Evolutionary conservation across 1,140 invertebrate species (phyloP).

Genomic region (Megalopta genalis): DNA sequence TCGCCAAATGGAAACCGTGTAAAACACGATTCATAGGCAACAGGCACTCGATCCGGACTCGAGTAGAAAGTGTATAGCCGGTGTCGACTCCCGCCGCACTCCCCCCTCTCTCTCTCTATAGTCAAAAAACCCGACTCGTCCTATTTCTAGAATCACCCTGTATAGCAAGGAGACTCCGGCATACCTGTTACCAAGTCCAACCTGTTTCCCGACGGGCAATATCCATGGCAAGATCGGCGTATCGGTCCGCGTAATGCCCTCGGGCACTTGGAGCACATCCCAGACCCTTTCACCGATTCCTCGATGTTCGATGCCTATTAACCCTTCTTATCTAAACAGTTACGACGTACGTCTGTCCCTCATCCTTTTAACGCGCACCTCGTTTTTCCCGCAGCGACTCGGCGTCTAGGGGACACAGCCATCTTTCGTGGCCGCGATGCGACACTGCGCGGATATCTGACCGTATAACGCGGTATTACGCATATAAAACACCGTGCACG

Average conservation of each 20-base stretch:
- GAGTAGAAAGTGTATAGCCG: no score
- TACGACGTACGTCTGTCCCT: neutral
- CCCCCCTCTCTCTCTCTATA: no score
- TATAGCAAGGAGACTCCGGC: neutral
- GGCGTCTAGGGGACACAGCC: no score
- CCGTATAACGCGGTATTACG: constrained; percentile 1
- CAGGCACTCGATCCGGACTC: no score
- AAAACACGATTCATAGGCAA: no score
- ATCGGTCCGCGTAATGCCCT: neutral
- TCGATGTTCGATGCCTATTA: neutral
- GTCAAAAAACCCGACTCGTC: neutral
- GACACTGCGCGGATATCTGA: neutral
- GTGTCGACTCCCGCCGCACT: no score
- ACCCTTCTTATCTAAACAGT: constrained; percentile 26
- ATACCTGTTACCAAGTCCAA: neutral
- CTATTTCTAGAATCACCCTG: neutral
- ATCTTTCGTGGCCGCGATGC: neutral
- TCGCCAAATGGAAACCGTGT: no score
- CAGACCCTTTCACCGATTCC: constrained; percentile 10
- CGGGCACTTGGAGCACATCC: neutral
- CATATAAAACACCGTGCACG: neutral
- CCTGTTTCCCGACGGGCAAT: constrained; percentile 10
- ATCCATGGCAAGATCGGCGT: neutral
- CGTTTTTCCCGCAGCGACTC: neutral
- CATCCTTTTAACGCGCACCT: neutral